These are phyloP conservation scores for Scaptomyza tumidula DNA, from an alignment of 2,888 invertebrate genomes.

Conservation along the genomic window DNA sequence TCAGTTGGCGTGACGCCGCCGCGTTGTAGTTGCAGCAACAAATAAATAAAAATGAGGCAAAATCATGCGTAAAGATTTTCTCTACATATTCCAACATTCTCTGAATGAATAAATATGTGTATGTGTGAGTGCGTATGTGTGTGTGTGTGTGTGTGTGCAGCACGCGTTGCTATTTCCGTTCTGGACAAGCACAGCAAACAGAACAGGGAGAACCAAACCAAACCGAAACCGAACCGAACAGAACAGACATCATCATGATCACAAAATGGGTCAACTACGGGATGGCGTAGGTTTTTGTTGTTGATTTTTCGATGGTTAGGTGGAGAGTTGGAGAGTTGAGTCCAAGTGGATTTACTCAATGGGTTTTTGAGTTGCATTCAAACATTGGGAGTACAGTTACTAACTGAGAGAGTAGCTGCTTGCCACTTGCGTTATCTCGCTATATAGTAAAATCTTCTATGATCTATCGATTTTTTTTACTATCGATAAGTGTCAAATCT, in stretches of 20 bases:
- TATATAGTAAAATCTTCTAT: too few relatives aligned
- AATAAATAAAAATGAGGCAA: conserved; percentile 54
- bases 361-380: conserved; percentile 15
- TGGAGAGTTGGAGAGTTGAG: conserved; percentile 21
- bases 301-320: not conserved
- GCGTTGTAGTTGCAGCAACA: conserved; percentile 14
- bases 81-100: conserved; percentile 36
- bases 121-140: not conserved
- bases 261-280: conserved; percentile 55
- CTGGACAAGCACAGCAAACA: conserved; percentile 29
- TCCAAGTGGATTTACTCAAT: conserved; percentile 36
- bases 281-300: conserved; percentile 30
- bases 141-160: conserved; percentile 29
- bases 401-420: not conserved
- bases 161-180: conserved; percentile 73
- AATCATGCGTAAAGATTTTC: conserved; percentile 74
- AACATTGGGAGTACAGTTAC: conserved; percentile 30
- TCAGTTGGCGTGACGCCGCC: conserved; percentile 56
- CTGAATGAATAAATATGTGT: conserved; percentile 32
- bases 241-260: conserved; percentile 21
- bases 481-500: too few relatives aligned
- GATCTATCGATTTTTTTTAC: too few relatives aligned
- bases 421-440: too few relatives aligned
- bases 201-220: conserved; percentile 6
- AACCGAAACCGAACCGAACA: not conserved